These are phyloP conservation scores for Gobio gobio DNA, from an alignment of 2,113 vertebrate genomes.

Conservation along the genomic window DNA sequence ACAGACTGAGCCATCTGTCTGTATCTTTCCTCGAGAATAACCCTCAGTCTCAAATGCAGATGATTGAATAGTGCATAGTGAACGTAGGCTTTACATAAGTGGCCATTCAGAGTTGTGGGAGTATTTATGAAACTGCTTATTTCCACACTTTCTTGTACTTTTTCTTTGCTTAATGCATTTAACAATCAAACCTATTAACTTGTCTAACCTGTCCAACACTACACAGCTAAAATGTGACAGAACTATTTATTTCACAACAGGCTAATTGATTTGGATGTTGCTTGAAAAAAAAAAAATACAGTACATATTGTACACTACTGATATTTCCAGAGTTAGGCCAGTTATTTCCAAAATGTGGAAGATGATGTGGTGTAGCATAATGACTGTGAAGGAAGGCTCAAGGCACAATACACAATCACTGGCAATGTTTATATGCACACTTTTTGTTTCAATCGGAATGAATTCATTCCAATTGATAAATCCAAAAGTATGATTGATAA, in stretches of 20 bases:
- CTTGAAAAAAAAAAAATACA: not conserved
- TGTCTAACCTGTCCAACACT: not conserved
- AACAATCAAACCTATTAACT: not conserved
- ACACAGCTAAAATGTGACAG: not conserved
- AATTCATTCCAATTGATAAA: too few relatives aligned
- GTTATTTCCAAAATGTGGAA: too few relatives aligned
- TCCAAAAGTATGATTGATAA: too few relatives aligned
- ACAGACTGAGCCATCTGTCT: conserved; percentile 29
- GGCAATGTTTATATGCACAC: too few relatives aligned
- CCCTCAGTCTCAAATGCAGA: not conserved
- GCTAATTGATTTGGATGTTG: not conserved
- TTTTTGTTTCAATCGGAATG: too few relatives aligned
- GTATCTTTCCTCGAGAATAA: not conserved
- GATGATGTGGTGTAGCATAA: too few relatives aligned
- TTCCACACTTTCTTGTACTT: not conserved
- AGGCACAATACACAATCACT: too few relatives aligned
- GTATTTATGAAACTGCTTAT: not conserved
- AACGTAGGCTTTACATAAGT: not conserved
- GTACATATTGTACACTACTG: not conserved
- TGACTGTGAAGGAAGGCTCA: too few relatives aligned
- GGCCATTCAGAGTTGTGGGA: not conserved
- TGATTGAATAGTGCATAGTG: not conserved
- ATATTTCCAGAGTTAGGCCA: not conserved
- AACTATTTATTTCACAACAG: not conserved
- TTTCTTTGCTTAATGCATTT: not conserved